Base-by-base conservation (phyloP, 2,113 vertebrate species). In the Stigmatopora argus region DNA sequence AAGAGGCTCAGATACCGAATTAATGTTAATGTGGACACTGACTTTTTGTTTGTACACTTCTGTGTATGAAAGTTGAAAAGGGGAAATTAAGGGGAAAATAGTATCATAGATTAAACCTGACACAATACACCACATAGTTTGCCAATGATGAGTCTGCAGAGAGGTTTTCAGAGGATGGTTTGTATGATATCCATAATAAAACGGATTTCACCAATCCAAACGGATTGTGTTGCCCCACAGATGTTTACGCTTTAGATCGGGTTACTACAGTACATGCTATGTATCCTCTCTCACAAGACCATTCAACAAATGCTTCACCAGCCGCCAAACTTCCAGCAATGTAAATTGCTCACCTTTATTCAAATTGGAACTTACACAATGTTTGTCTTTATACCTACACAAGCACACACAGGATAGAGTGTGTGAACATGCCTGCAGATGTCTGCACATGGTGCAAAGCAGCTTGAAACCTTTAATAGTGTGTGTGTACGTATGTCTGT, bases 391-490 rank as follows among this genome's bases (percentile, higher is more conserved):
- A 17, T 31, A 49, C 41, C n/a, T 26, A 15, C 14, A 52, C 49
- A 23, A 65, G 26, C 12, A 41, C 35, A 23, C 12, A 8, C 45
- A 34, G 48, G 9, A 26, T 56, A 64, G 59, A 45, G 17, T 34
- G 45, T 49, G 49, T 31, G 31, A 52, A 49, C 58, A 67, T 67
- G 38, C 65, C 38, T 78, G 66, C 80, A 76, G 69, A 81, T 75
- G 74, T 73, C 58, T n/a, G 58, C 61, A 65, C 58, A 76, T 75
- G 56, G 9, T 66, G 61, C 69, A 84, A 81, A 90, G 74, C 64
- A 76, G 84, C 83, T 82, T 78, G 68, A 44, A 72, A 63, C 69
- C 77, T 67, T 68, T 77, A 71, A 77, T 75, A 72, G 76, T 21
- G 34, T 38, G 35, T 44, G 58, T 21, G 38, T 23, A 11, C 44